Base-by-base conservation (phyloP, 1,140 invertebrate genomes). In the Aricia agestis region DNA sequence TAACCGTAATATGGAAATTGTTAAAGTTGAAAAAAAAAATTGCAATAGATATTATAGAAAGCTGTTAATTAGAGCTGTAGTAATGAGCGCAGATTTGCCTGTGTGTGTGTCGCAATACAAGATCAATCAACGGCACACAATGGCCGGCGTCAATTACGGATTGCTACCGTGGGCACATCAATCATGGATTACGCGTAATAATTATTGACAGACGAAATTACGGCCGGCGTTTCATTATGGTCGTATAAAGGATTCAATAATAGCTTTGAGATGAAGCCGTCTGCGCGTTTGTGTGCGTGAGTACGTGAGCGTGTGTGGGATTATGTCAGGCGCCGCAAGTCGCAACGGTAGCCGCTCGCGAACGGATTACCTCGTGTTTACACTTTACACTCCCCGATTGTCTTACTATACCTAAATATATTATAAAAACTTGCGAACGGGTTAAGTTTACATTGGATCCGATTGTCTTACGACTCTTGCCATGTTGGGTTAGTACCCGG, bases 131-230 rank as follows among this genome's bases (percentile, higher is more conserved):
- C 32, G 70, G 69, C 73, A 76, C 75, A 85, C 84, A 83, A 88
- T 85, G 72, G 76, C 72, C 66, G 58, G 70, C 80, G 73, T 87
- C 84, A 83, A 85, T 88, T 86, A 87, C 75, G 76, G 72, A 65
- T 66, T 59, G 83, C 85, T 88, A 84, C 85, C 83, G 85, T 86
- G 84, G 78, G 76, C 82, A 70, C 83, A 87, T 87, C 85, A 87
- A 87, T 88, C 86, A 86, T 72, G 76, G 79, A 85, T 87, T 85
- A 87, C 79, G 74, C 76, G 79, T 90, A 87, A 89, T 87, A 85
- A 89, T 86, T 87, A 89, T 85, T 87, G 85, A 89, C 86, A 85
- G 83, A 73, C 67, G 76, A 77, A 84, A 82, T 84, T 82, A 84
- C 77, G 74, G 80, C 67, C 75, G 67, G 59, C 63, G 78, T 70